These are phyloP conservation scores for Agelastica alni DNA, from an alignment of 2,888 invertebrate genomes.

Conservation along the genomic window DNA sequence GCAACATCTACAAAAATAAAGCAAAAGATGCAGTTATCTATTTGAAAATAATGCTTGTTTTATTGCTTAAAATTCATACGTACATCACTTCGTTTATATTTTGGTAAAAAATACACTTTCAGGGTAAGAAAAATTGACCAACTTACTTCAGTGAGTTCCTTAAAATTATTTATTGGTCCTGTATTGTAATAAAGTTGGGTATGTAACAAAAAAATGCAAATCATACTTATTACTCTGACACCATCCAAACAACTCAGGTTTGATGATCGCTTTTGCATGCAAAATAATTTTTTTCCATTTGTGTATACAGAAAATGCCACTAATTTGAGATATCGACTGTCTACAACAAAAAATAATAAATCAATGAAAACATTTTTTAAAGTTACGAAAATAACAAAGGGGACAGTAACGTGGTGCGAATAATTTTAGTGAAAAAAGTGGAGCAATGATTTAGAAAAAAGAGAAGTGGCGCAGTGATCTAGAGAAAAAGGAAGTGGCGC, in stretches of 20 bases:
- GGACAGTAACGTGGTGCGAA: too few species aligned
- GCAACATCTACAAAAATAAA: constrained; percentile 3
- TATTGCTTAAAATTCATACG: too few species aligned
- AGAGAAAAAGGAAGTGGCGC: too few species aligned
- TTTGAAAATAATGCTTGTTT: too few species aligned
- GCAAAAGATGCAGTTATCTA: not conserved
- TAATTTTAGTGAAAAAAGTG: too few species aligned
- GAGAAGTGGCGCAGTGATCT: too few species aligned
- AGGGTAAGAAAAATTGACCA: not conserved
- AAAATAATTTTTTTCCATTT: constrained; percentile 31
- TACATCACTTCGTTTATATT: too few species aligned
- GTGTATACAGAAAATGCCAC: constrained; percentile 27
- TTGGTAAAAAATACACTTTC: not conserved
- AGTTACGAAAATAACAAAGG: too few species aligned
- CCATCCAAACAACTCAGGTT: constrained; percentile 36
- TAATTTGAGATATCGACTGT: constrained; percentile 4
- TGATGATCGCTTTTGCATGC: constrained; percentile 14
- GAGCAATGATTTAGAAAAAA: too few species aligned
- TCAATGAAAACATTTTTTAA: too few species aligned
- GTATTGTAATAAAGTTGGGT: constrained; percentile 37
- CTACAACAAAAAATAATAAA: too few species aligned
- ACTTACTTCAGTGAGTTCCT: constrained; percentile 30
- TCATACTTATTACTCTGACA: constrained; percentile 53
- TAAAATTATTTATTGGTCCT: constrained; percentile 31
- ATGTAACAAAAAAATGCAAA: constrained; percentile 58